These are phyloP conservation scores for Trichomycterus rosablanca DNA, from an alignment of 2,113 vertebrate species.

Conservation along the genomic window DNA sequence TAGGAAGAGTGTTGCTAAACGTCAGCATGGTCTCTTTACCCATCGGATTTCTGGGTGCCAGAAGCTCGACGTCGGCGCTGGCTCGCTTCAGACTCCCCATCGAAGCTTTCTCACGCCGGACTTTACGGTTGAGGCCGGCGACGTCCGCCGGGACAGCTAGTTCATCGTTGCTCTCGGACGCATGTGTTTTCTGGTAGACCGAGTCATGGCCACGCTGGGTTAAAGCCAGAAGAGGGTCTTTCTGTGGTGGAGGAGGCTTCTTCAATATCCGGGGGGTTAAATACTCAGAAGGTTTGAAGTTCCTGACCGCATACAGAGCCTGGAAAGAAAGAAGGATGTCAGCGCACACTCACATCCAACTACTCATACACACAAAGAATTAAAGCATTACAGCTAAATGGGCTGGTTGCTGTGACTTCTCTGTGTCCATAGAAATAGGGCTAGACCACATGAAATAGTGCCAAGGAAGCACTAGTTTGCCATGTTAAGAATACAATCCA, in stretches of 20 bases:
- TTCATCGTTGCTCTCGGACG: slow-evolving; percentile 77
- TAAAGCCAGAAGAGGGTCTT: slow-evolving; percentile 71
- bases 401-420: too few relatives aligned
- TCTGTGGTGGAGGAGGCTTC: slow-evolving; percentile 39
- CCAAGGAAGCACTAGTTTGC: too few relatives aligned
- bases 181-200: slow-evolving; percentile 78
- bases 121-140: slow-evolving; percentile 65
- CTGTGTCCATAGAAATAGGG: too few relatives aligned
- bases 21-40: slow-evolving; percentile 94
- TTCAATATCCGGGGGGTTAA: not conserved
- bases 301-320: slow-evolving; percentile 79
- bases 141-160: slow-evolving; percentile 64
- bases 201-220: slow-evolving; percentile 78
- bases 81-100: slow-evolving; percentile 83
- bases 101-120: slow-evolving; percentile 74
- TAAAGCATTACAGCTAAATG: too few relatives aligned
- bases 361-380: too few relatives aligned
- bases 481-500: too few relatives aligned
- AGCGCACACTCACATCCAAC: not conserved
- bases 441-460: too few relatives aligned
- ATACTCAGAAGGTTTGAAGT: slow-evolving; percentile 69
- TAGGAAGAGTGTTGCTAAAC: slow-evolving; percentile 94
- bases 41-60: slow-evolving; percentile 85
- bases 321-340: slow-evolving; percentile 38
- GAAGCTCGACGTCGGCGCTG: slow-evolving; percentile 91